Evolutionary conservation across 1,140 invertebrate genomes (phyloP).

Genomic region (Lasaia peninsularis): DNA sequence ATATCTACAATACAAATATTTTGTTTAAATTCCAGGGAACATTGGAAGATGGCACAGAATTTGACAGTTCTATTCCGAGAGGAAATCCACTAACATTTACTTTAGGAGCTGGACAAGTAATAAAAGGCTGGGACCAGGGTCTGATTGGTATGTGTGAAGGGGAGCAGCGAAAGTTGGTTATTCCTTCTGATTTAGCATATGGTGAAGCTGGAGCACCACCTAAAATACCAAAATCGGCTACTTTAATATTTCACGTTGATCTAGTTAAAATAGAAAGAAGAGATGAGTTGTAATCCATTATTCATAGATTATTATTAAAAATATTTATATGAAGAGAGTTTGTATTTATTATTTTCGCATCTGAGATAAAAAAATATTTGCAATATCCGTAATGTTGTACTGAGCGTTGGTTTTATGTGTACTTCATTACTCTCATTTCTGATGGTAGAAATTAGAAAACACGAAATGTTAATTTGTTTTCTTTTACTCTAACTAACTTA

Average conservation of each 20-base stretch:
- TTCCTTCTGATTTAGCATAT: slow-evolving; percentile 91
- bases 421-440: too few relatives aligned
- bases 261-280: slow-evolving; percentile 86
- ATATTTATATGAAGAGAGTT: not conserved
- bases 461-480: too few relatives aligned
- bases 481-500: too few relatives aligned
- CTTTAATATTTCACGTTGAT: slow-evolving; percentile 91
- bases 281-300: slow-evolving; percentile 66
- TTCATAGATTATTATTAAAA: not conserved
- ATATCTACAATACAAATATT: too few relatives aligned
- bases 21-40: slow-evolving; percentile 80
- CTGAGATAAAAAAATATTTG: too few relatives aligned
- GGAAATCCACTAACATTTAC: slow-evolving; percentile 87
- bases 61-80: slow-evolving; percentile 87
- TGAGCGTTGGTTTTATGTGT: too few relatives aligned
- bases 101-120: slow-evolving; percentile 88
- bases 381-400: too few relatives aligned
- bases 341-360: too few relatives aligned
- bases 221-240: slow-evolving; percentile 88
- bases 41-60: slow-evolving; percentile 90
- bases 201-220: slow-evolving; percentile 86
- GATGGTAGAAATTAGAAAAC: too few relatives aligned
- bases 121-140: slow-evolving; percentile 92
- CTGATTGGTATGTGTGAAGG: slow-evolving; percentile 92
- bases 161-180: slow-evolving; percentile 90